Base-by-base conservation (phyloP, 2,888 invertebrate species). In the Tipula unca region DNA sequence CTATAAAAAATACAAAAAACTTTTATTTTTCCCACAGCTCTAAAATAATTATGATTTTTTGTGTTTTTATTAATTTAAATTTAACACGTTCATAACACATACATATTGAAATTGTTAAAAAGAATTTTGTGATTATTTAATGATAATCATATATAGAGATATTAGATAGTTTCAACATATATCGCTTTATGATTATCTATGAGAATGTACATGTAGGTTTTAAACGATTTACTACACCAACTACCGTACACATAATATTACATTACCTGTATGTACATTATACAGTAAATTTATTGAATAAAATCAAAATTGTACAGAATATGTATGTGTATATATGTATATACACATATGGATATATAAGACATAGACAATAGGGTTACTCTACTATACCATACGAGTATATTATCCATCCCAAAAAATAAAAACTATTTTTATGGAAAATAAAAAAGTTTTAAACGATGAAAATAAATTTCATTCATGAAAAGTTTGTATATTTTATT, bases 401-500 rank as follows among this genome's bases (percentile, higher is more conserved):
- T 17, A n/a, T n/a, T n/a, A 69, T 69, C 20, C 69, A 69, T 69
- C 25, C 69, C 69, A 25, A 10, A 69, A 69, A 10, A 69, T 4
- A 69, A 69, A 69, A 69, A 69, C 69, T 69, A 69, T 69, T 69
- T 48, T 69, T 25, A 69, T 69, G 69, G 20, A 69, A 25, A 69
- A 69, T 69, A 25, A 25, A 69, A 69, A 69, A 69, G 25, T 69
- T 69, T 69, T 69, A 69, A 69, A 69, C 69, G 69, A 69, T 69
- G 69, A 69, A 69, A 69, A 69, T 69, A 69, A 69, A 69, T 69
- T 69, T 69, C 69, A 69, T 69, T 69, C 69, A 69, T 69, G 69
- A 69, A 69, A 69, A 69, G 25, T 20, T 69, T 69, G 20, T 69
- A n/a, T 17, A 25, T 69, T 20, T 69, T 69, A 69, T 69, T 69